Base-by-base conservation (phyloP, 1,140 invertebrate species). In the Drosophila prosaltans region DNA sequence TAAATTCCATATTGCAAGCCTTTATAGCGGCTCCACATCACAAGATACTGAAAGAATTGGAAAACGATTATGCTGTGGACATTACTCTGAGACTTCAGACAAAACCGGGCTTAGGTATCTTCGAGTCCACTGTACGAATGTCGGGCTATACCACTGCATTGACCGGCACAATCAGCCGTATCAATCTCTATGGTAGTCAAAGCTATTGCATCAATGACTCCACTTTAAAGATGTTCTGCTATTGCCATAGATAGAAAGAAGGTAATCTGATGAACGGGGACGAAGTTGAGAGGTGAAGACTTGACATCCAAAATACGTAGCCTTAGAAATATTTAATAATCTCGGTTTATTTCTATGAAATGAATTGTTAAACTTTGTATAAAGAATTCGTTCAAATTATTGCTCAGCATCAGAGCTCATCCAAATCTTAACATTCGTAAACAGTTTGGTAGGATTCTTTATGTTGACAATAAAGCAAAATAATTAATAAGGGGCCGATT, bases 161-260 rank as follows among this genome's bases (percentile, higher is more conserved):
- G 0, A 94, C 94, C 0, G 96, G 96, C 1, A 94, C 95, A 2
- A 93, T 97, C 26, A 97, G 96, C 81, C 93, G 97, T 28, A 93
- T 97, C n/a, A 97, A 97, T 91, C 85, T 95, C n/a, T 97, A 97
- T 77, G 96, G 95, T 4, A 94, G 94, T 65, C 96, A 97, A 91
- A 97, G 96, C 92, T 93, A 93, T 72, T 98, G 97, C 85, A 94
- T 97, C 28, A 93, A 95, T 61, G 94, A 97, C 80, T 95, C 95
- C 77, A 93, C 94, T 76, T 93, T 97, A 30, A 96, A 97, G 85
- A 93, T 97, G 62, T 97, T 96, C 91, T 97, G 96, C 92, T 97
- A 95, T 88, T 97, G 96, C 78, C 92, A 92, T 61, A 83, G 85
- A 82, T 92, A 86, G 80, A 51, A 10, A 51, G 3, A 65, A 40